Conservation (phyloP, 2,888 invertebrate genomes). For the Portevinia maculata region DNA sequence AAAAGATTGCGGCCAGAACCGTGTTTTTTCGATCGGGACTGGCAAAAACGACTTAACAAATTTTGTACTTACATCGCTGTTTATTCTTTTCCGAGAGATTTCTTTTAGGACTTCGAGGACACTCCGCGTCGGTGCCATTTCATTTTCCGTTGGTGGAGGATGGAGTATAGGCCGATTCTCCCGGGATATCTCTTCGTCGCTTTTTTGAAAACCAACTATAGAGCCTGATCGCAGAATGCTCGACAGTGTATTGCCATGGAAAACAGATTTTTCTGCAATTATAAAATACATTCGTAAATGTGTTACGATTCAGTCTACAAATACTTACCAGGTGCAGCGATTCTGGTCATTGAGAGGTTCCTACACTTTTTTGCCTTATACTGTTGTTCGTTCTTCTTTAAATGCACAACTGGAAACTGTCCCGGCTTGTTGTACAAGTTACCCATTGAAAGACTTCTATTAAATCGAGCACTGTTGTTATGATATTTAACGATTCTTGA, state of each 20-base stretch:
- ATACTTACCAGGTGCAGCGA: constrained; percentile 80
- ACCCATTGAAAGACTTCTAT: constrained; percentile 79
- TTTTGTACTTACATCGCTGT: constrained; percentile 78
- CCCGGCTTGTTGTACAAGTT: constrained; percentile 82
- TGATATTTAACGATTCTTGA: constrained; percentile 84
- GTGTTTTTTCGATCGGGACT: neutral
- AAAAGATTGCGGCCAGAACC: too few relatives aligned
- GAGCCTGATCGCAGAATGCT: constrained; percentile 80
- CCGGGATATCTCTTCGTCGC: constrained; percentile 78
- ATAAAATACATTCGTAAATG: neutral
- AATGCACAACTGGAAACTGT: constrained; percentile 84
- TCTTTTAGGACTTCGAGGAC: constrained; percentile 85
- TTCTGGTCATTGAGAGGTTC: constrained; percentile 79
- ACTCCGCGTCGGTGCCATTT: constrained; percentile 83
- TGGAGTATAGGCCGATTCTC: constrained; percentile 81
- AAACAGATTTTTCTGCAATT: constrained; percentile 77
- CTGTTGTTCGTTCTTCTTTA: constrained; percentile 83
- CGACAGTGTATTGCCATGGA: constrained; percentile 80
- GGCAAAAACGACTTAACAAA: neutral
- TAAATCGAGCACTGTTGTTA: constrained; percentile 79
- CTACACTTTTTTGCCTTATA: constrained; percentile 77
- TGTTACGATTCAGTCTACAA: neutral
- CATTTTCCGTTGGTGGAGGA: constrained; percentile 80
- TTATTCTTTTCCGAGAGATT: constrained; percentile 85
- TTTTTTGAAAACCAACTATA: constrained; percentile 78